These are phyloP conservation scores for Paralichthys olivaceus DNA, from an alignment of 2,113 vertebrate species.

Conservation along the genomic window DNA sequence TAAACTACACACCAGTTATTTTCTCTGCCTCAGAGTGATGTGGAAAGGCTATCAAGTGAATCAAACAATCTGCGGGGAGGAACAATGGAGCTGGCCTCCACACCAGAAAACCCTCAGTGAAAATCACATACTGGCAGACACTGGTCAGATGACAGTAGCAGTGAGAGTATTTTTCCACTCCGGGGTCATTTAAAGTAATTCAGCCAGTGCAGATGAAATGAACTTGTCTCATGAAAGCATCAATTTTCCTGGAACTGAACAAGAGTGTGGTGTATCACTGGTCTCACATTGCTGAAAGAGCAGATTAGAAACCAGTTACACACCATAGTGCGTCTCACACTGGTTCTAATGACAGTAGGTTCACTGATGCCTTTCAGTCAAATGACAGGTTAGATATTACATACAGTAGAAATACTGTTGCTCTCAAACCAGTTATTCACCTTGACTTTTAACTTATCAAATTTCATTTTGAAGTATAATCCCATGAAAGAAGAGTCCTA, in stretches of 20 bases:
- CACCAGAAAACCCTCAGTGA: conserved; percentile 10
- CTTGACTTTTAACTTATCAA: neutral
- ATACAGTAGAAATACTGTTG: neutral
- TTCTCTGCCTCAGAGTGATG: conserved; percentile 36
- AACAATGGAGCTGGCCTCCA: conserved; percentile 24
- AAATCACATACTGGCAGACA: neutral
- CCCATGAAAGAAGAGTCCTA: neutral
- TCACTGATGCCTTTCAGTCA: neutral
- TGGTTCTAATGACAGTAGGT: neutral
- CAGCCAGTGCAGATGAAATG: neutral
- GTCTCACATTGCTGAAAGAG: neutral
- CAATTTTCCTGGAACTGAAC: neutral
- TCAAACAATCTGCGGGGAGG: conserved; percentile 8
- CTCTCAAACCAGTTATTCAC: neutral
- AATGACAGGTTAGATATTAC: neutral
- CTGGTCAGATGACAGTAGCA: conserved; percentile 26
- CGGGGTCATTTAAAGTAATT: neutral
- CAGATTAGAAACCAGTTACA: neutral
- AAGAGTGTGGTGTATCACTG: neutral
- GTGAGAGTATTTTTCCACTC: conserved; percentile 7
- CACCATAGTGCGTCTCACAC: neutral
- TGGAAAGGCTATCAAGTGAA: conserved; percentile 41
- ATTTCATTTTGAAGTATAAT: neutral
- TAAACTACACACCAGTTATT: conserved; percentile 54
- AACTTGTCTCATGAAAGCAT: neutral